Evolutionary conservation across 1,140 invertebrate species (phyloP), one percentile per base, ranked within the genome.

Genomic region (Meloidogyne hapla): DNA sequence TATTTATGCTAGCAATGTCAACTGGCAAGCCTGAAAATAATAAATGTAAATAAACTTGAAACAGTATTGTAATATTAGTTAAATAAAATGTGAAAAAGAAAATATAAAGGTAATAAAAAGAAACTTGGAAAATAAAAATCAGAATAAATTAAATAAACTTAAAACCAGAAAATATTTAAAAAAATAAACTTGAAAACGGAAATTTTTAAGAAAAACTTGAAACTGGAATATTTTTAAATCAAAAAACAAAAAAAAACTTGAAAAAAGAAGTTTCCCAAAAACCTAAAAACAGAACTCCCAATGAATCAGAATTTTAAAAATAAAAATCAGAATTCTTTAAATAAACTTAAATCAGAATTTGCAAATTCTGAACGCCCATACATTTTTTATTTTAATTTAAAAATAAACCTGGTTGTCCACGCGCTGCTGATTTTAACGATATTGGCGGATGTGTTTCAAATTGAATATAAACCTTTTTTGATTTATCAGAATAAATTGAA

Each of bases 381-480:
- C n/a, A n/a, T n/a, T n/a, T 38, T 2, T 56, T 15, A 15, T 33
- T 25, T 77, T 0, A 38, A 42, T 81, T 61, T 15, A 56, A 56
- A n/a, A 56, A 56, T 56, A 56, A 56, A 77, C 80, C 80, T 48
- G 80, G 80, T 23, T 81, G 79, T 23, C 63, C 75, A 12, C 69
- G 77, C 0, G 74, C 45, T 1, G 64, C 69, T 28, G 67, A 69
- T 48, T 82, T 80, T 18, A 83, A 61, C 1, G 82, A 77, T 23
- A 83, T 83, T 10, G 81, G 81, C 1, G 82, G 82, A 6, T 83
- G 83, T 26, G 82, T 72, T 45, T 75, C 81, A 67, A 80, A 83
- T 62, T 83, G 81, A 63, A 83, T 28, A 65, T 81, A 81, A 4
- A 83, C 64, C 23, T 77, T 77, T 42, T 81, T n/a, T 28, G 21